A percentile compares a stretch with the other conserved stretches of the same genome.
phyloP scores from a whole-genome alignment of 2,888 invertebrate genomes.

The Meiosimyza platycephala region DNA sequence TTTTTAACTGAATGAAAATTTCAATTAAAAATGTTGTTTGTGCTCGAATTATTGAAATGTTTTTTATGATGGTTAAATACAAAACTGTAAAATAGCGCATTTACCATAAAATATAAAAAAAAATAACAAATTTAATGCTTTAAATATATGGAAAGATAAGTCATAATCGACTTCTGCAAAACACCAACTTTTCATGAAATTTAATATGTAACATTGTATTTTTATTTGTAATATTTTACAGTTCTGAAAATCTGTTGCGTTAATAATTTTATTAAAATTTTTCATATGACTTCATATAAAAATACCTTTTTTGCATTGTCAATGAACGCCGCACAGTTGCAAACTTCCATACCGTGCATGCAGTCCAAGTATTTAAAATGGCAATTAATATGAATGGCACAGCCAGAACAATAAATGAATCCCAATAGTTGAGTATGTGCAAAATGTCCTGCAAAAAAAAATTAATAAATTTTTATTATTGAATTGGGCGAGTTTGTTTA shows the following conservation, averaged over 20 bases:
- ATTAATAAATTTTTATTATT: conserved; percentile 21
- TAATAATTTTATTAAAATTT: too few species aligned
- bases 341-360: conserved; percentile 75
- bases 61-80: too few species aligned
- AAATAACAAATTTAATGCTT: too few species aligned
- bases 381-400: conserved; percentile 79
- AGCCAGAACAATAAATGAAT: conserved; percentile 79
- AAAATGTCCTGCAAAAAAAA: conserved; percentile 71
- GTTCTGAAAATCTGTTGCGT: too few species aligned
- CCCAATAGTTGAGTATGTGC: conserved; percentile 75
- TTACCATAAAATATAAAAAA: too few species aligned
- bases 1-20: not conserved
- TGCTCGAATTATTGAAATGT: too few species aligned
- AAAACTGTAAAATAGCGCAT: too few species aligned
- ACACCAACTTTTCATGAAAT: too few species aligned
- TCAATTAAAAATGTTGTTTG: not conserved
- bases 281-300: not conserved
- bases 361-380: conserved; percentile 78
- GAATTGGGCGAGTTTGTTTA: not conserved
- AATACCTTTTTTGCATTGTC: conserved; percentile 58
- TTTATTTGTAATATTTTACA: too few species aligned
- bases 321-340: conserved; percentile 68
- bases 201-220: too few species aligned
- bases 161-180: too few species aligned
- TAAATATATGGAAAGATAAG: too few species aligned